Evolutionary conservation across 2,888 invertebrate species (phyloP), one percentile per base, ranked within the genome.

Genomic region (Mamestra brassicae): DNA sequence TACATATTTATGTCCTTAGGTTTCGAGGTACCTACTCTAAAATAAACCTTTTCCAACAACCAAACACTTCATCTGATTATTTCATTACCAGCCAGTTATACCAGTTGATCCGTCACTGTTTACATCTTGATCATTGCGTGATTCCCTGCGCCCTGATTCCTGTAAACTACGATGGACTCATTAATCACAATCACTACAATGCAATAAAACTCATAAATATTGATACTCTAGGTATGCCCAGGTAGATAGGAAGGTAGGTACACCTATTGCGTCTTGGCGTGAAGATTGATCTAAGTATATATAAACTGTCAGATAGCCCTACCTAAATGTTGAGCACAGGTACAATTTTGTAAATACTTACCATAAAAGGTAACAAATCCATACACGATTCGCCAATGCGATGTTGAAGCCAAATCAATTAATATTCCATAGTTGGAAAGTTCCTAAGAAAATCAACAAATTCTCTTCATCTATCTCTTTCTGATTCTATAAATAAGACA

Each of bases 401-500:
- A 67, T 55, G 26, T 42, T 55, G 13, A n/a, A 69, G 83, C 81
- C 70, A 83, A 83, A 67, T 61, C 2, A 50, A 58, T n/a, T 26
- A 26, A 57, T 57, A 70, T 80, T 66, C 38, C 68, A 55, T 58
- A 38, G 66, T 69, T 54, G 69, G 65, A 76, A 66, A 71, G 47
- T 70, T 66, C 17, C 50, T 58, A n/a, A 17, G 34, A 54, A 63
- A 67, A 70, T 63, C 42, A 75, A 74, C 61, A 55, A 68, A 81
- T 55, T 60, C 1, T 61, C 15, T 8, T 26, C 26, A 26, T 65
- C 55, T 26, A 71, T 83, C 71, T 86, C 67, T 78, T 70, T 85
- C 76, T 70, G 65, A 73, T 71, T 76, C 74, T 81, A 79, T 80
- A 70, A 81, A 81, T 81, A 78, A 74, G 69, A 74, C 80, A 77